These are phyloP conservation scores for Psix sp. DNA, from an alignment of 1,140 invertebrate species.

Conservation along the genomic window DNA sequence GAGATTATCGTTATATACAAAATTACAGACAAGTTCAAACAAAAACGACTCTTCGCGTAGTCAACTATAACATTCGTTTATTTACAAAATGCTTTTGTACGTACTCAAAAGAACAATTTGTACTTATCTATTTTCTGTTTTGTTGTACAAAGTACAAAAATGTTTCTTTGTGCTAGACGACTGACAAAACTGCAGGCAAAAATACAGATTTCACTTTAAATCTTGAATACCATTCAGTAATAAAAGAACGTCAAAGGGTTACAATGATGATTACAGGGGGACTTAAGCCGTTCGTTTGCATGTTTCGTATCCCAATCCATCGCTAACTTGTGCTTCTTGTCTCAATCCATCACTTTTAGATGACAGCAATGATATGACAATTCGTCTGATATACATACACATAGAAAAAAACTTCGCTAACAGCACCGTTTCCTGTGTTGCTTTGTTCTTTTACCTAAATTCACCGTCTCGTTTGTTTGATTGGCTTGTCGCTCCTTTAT, in stretches of 20 bases:
- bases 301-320: slow-evolving; percentile 62
- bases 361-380: neutral
- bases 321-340: slow-evolving; percentile 64
- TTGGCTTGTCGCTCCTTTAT: slow-evolving; percentile 79
- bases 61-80: slow-evolving; percentile 11
- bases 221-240: too few species aligned
- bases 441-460: slow-evolving; percentile 76
- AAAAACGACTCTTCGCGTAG: slow-evolving; percentile 1
- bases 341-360: slow-evolving; percentile 60
- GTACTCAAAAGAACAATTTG: slow-evolving; percentile 1
- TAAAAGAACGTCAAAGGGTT: too few species aligned
- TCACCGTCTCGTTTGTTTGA: slow-evolving; percentile 79
- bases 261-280: slow-evolving; percentile 52
- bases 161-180: neutral
- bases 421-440: slow-evolving; percentile 75
- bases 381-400: too few species aligned
- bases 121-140: slow-evolving; percentile 1
- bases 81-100: slow-evolving; percentile 6
- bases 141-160: slow-evolving; percentile 5
- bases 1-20: slow-evolving; percentile 30
- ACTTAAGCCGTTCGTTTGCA: slow-evolving; percentile 46
- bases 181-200: too few species aligned
- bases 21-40: slow-evolving; percentile 7
- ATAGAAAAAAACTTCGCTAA: slow-evolving; percentile 68
- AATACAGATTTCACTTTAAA: too few species aligned